Evolutionary conservation across 2,888 invertebrate species (phyloP).

Genomic region (Rutpela maculata): DNA sequence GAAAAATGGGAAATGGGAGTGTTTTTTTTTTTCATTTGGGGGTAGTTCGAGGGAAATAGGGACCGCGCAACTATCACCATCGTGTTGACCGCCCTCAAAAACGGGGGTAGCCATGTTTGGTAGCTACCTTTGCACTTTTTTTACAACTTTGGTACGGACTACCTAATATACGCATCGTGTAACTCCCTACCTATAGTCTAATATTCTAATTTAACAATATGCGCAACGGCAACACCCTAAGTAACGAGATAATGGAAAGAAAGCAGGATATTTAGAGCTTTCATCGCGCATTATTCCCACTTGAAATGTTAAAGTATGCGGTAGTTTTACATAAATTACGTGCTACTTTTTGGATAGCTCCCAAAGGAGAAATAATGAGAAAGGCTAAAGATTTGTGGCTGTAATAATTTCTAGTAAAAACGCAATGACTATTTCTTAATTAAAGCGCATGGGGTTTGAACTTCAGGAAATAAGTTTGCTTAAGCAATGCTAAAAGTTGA

Average conservation of each 20-base stretch:
- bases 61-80: no score
- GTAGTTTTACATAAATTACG: not conserved
- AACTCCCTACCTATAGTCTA: no score
- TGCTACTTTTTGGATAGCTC: not conserved
- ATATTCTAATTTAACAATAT: not conserved
- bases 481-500: no score
- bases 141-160: no score
- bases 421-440: not conserved
- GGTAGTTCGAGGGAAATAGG: no score
- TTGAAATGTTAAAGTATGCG: not conserved
- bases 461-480: no score
- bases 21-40: no score
- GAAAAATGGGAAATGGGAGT: no score
- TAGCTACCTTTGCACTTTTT: no score
- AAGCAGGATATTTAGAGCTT: not conserved
- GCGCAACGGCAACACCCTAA: not conserved
- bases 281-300: not conserved
- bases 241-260: not conserved
- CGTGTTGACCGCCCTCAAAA: no score
- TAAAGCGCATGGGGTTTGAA: not conserved
- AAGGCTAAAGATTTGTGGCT: not conserved
- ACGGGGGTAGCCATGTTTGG: no score
- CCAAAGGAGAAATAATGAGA: not conserved
- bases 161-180: no score
- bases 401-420: slow-evolving; percentile 1